These are phyloP conservation scores for Xestobium rufovillosum DNA, from an alignment of 2,888 invertebrate species.

Conservation along the genomic window DNA sequence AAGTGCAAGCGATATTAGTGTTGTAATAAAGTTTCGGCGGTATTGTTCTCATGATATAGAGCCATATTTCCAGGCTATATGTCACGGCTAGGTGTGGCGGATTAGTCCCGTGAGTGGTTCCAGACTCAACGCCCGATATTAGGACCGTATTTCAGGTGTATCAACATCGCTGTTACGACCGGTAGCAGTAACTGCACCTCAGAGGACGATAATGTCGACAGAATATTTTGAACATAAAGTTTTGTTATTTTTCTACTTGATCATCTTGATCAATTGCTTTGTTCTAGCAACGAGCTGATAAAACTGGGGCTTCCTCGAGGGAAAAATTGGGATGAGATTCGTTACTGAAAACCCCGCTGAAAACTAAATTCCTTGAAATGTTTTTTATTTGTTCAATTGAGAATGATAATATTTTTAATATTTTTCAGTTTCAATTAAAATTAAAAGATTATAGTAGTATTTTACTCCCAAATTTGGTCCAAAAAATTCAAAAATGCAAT, in stretches of 20 bases:
- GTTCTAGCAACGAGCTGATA: too few relatives aligned
- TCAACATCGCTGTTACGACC: conserved; percentile 30
- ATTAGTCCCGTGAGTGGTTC: conserved; percentile 26
- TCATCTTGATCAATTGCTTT: conserved; percentile 7
- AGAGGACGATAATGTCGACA: conserved; percentile 38
- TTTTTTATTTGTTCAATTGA: too few relatives aligned
- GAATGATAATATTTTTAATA: too few relatives aligned
- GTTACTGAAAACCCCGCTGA: too few relatives aligned
- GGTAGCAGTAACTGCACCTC: conserved; percentile 34
- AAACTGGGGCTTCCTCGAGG: too few relatives aligned
- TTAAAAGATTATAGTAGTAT: too few relatives aligned
- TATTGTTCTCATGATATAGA: conserved; percentile 19
- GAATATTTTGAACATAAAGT: conserved; percentile 33
- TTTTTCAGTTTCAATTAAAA: too few relatives aligned
- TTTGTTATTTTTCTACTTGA: conserved; percentile 21
- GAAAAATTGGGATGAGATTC: too few relatives aligned
- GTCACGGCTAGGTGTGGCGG: conserved; percentile 28
- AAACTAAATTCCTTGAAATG: too few relatives aligned
- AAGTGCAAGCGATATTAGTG: too few relatives aligned
- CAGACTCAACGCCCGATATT: conserved; percentile 32
- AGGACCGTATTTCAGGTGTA: conserved; percentile 38
- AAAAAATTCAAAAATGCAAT: too few relatives aligned
- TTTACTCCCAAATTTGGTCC: too few relatives aligned
- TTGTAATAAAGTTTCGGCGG: not conserved
- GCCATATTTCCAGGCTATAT: conserved; percentile 25